phyloP scores from a whole-genome alignment of 2,888 invertebrate species.

The Dusona sp. region DNA sequence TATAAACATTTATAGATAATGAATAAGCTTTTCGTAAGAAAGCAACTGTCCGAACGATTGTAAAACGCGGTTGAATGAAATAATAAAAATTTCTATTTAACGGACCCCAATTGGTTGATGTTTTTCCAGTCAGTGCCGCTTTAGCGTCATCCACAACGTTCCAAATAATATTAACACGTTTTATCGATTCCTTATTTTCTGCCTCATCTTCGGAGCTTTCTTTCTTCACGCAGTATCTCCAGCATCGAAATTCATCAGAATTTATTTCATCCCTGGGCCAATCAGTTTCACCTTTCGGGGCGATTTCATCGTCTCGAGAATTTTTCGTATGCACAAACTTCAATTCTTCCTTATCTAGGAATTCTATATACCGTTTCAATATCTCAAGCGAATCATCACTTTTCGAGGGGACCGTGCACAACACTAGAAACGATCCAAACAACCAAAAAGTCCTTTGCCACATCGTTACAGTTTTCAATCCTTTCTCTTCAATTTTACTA shows the following conservation, averaged over 20 bases:
- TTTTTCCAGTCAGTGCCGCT: constrained; percentile 44
- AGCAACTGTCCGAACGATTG: not conserved
- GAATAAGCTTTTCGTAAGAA: not conserved
- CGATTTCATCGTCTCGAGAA: not conserved
- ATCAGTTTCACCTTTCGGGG: constrained; percentile 30
- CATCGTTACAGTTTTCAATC: constrained; percentile 25
- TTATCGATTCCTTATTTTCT: constrained; percentile 17
- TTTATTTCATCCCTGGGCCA: constrained; percentile 26
- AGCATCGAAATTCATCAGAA: constrained; percentile 46
- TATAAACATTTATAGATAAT: not conserved
- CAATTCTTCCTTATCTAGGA: constrained; percentile 13
- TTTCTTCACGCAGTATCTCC: constrained; percentile 54
- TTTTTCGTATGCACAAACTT: constrained; percentile 26
- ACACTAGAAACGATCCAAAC: constrained; percentile 36
- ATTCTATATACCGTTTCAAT: not conserved
- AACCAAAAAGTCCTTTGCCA: constrained; percentile 20
- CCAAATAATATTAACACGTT: constrained; percentile 64
- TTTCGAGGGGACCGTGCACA: constrained; percentile 34
- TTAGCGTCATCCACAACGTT: constrained; percentile 48
- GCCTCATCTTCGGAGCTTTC: not conserved
- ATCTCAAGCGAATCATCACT: not conserved
- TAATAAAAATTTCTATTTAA: not conserved
- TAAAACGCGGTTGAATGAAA: not conserved
- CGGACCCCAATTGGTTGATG: constrained; percentile 44
- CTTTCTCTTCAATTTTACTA: not conserved